These are phyloP conservation scores for Pyxicephalus adspersus DNA, from an alignment of 2,113 vertebrate genomes.

Conservation along the genomic window DNA sequence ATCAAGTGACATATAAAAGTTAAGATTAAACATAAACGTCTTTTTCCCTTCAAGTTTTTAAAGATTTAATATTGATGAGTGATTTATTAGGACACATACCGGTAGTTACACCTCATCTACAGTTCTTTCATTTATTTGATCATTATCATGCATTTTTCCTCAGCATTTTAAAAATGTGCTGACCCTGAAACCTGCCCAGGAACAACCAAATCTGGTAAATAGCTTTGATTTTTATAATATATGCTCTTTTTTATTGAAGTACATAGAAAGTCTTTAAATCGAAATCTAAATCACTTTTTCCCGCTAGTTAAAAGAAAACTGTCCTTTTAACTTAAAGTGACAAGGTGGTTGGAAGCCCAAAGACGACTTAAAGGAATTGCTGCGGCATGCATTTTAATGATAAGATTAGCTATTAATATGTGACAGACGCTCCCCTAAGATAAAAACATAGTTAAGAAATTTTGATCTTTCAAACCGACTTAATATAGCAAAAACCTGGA, in stretches of 20 bases:
- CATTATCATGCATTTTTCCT: not conserved
- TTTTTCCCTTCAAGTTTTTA: too few relatives aligned
- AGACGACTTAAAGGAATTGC: conserved; percentile 33
- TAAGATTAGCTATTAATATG: conserved; percentile 51
- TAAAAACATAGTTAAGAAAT: conserved; percentile 43
- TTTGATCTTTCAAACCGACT: conserved; percentile 31
- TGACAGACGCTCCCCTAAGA: conserved; percentile 51
- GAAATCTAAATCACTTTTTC: conserved; percentile 27
- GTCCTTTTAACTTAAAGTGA: conserved; percentile 40
- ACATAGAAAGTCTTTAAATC: conserved; percentile 13
- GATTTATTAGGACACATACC: too few relatives aligned
- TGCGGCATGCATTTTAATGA: conserved; percentile 32
- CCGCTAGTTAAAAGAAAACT: conserved; percentile 27
- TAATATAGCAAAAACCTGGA: conserved; percentile 26
- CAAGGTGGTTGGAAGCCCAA: conserved; percentile 34
- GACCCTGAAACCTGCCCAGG: not conserved
- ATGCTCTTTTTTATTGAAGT: conserved; percentile 37
- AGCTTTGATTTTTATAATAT: conserved; percentile 23
- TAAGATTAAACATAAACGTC: too few relatives aligned
- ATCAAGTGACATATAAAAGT: too few relatives aligned
- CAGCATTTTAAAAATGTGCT: not conserved
- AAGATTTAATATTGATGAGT: too few relatives aligned
- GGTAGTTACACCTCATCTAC: too few relatives aligned
- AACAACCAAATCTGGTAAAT: conserved; percentile 4
- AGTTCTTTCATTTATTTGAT: too few relatives aligned